phyloP scores from a whole-genome alignment of 2,888 invertebrate genomes.

The Podotricha telesiphe region DNA sequence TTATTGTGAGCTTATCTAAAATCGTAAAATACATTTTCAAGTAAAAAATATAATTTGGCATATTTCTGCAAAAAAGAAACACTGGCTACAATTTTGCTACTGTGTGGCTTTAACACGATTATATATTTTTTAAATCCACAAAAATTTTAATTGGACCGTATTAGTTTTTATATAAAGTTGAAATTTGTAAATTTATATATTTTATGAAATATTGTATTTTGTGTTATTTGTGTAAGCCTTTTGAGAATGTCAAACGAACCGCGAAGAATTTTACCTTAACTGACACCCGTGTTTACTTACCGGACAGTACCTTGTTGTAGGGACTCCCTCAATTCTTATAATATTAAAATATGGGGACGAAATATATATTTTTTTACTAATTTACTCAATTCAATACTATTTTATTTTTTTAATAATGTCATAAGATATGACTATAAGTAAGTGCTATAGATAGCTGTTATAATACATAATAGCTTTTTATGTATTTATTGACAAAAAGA shows the following conservation, averaged over 20 bases:
- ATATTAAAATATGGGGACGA: background rate
- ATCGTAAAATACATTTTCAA: background rate
- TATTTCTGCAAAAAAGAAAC: slow-evolving; percentile 46
- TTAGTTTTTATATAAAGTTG: slow-evolving; percentile 38
- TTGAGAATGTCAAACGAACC: slow-evolving; percentile 73
- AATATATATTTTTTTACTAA: background rate
- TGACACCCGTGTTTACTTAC: slow-evolving; percentile 72
- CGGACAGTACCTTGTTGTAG: slow-evolving; percentile 64
- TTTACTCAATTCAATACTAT: background rate
- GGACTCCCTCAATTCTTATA: slow-evolving; percentile 25
- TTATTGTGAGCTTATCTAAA: background rate
- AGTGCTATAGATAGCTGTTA: no score
- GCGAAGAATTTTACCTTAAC: slow-evolving; percentile 70
- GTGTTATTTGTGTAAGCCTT: slow-evolving; percentile 60
- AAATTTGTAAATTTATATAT: slow-evolving; percentile 42
- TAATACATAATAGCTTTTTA: no score
- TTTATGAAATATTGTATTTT: slow-evolving; percentile 40
- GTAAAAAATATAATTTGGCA: slow-evolving; percentile 32
- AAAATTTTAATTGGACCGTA: slow-evolving; percentile 41
- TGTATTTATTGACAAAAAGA: no score
- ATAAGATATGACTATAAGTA: background rate
- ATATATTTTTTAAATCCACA: slow-evolving; percentile 57
- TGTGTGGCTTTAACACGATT: slow-evolving; percentile 73
- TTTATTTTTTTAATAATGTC: background rate
- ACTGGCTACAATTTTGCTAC: slow-evolving; percentile 71